Conservation (phyloP, 1,140 invertebrate genomes). For the Trichonephila clavata region DNA sequence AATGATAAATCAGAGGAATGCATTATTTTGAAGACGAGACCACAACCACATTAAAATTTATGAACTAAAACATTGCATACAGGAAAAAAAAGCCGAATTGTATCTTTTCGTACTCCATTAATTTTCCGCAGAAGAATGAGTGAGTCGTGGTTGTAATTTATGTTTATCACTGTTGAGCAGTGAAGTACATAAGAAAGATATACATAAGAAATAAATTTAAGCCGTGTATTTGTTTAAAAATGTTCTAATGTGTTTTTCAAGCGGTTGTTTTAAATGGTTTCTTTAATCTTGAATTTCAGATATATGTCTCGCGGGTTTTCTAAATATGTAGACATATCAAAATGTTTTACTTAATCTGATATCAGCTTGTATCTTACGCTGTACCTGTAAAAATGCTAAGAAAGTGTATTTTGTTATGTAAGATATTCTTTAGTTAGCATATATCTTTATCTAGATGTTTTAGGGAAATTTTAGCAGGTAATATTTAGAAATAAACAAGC, state of each 20-base stretch:
- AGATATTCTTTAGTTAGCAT: no score
- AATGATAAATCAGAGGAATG: conserved; percentile 12
- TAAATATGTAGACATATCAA: neutral
- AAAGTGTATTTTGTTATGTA: no score
- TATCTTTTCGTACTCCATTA: conserved; percentile 29
- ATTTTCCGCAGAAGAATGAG: neutral
- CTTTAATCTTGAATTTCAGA: neutral
- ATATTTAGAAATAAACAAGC: no score
- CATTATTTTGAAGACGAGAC: neutral
- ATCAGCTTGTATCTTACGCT: neutral
- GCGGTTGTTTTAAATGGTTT: neutral
- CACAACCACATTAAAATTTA: conserved; percentile 1
- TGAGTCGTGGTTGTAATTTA: neutral
- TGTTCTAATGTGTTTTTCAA: neutral
- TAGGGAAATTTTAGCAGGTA: no score
- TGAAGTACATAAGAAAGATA: neutral
- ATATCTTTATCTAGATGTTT: no score
- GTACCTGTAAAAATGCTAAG: neutral
- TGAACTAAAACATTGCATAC: conserved; percentile 16
- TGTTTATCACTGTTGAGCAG: neutral
- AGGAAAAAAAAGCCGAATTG: neutral
- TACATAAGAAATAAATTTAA: neutral
- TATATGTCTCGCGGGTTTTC: neutral
- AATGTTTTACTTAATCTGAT: neutral
- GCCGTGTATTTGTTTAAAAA: neutral